Base-by-base conservation (phyloP, 2,888 invertebrate species). In the Callyntrura sp. region DNA sequence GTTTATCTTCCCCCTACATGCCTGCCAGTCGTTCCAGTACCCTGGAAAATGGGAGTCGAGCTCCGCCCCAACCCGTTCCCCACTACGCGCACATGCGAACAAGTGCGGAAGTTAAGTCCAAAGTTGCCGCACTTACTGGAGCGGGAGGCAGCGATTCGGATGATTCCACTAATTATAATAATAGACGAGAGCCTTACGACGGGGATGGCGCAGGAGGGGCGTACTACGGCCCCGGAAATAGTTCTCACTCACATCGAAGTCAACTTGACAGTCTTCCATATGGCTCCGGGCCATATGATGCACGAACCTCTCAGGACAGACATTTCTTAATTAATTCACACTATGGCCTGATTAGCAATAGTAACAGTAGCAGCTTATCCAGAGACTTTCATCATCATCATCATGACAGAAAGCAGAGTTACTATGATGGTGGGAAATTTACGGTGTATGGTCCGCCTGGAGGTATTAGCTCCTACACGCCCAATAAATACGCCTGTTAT, bases 171-270 rank as follows among this genome's bases (percentile, higher is more conserved):
- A 88, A 88, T 55, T 85, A 94, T 76, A 95, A 95, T 95, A 95
- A 91, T 95, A 95, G 73, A 95, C 94, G 65, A 95, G 95, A 92
- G 95, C 96, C 35, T 95, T 96, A 35, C 95, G 73, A 95, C 96
- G 5, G 95, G 95, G 1, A 95, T 5, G 83, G 65, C 11, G n/a
- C 51, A 6, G 65, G 82, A 25, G 89, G 84, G 45, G 82, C 70
- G n/a, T 88, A 88, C 76, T 88, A 78, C 25, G 78, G 62, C 28
- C 60, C 82, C 17, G 78, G 78, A 17, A 60, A 25, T 17, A 48
- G 82, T 68, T 28, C 73, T 11, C 65, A 51, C 48, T 4, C 55
- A 17, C 73, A 84, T 23, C 35, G 82, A 43, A 94, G 94, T 90
- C 94, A 94, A 90, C 78, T 76, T 45, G 94, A 94, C 0, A 94